Evolutionary conservation across 1,140 invertebrate species (phyloP).

Genomic region (Lucilia sericata): DNA sequence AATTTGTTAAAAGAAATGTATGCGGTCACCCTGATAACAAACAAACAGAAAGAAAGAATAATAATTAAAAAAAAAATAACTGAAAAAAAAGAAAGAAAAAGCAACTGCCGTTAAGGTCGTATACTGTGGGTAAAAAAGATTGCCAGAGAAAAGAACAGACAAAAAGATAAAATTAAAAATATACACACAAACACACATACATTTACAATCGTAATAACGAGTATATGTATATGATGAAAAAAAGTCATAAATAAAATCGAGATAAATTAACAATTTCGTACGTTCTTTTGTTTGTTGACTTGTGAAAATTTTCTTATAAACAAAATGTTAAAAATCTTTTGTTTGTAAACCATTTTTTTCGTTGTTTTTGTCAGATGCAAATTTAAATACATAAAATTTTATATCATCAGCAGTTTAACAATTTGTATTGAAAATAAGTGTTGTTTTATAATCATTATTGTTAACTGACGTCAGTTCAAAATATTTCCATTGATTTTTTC

Average conservation of each 20-base stretch:
- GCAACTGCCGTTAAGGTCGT: constrained; percentile 15
- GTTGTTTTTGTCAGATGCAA: not conserved
- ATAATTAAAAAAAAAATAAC: not conserved
- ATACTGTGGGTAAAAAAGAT: not conserved
- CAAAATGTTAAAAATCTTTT: not conserved
- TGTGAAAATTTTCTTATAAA: not conserved
- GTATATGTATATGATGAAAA: not conserved
- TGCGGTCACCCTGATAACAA: not conserved
- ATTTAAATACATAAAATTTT: not conserved
- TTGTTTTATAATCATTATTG: not conserved
- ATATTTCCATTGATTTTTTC: not conserved
- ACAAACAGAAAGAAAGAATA: not conserved
- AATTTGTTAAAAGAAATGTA: not conserved
- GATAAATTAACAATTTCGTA: constrained; percentile 25
- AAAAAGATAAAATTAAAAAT: constrained; percentile 17
- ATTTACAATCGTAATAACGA: not conserved
- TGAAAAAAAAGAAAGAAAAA: not conserved
- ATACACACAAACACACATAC: not conserved
- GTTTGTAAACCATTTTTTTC: not conserved
- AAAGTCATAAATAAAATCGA: not conserved
- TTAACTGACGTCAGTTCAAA: not conserved
- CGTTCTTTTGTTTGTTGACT: constrained; percentile 1
- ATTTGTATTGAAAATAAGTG: not conserved
- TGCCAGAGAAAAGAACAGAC: not conserved
- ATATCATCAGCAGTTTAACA: not conserved